Evolutionary conservation across 1,140 invertebrate species (phyloP).

Genomic region (Cyphomyrmex costatus): DNA sequence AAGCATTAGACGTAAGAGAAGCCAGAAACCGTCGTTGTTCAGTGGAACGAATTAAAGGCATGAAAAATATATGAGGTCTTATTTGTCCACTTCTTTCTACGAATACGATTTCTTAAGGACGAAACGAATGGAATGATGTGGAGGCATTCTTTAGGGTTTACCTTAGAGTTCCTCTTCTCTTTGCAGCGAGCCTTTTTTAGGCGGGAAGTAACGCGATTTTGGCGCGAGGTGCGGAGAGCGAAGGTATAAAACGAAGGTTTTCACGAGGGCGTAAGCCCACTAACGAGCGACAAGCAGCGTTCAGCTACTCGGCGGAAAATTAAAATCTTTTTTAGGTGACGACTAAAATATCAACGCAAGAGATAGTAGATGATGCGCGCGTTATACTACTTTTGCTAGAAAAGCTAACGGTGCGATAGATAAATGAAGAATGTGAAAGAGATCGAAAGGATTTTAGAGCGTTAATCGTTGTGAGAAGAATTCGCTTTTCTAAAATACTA

Average conservation of each 20-base stretch:
- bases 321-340: constrained; percentile 51
- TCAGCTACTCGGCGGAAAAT: constrained; percentile 53
- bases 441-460: not conserved
- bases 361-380: constrained; percentile 13
- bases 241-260: constrained; percentile 43
- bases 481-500: not conserved
- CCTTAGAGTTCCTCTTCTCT: constrained; percentile 8
- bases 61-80: constrained; percentile 3
- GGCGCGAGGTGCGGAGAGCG: constrained; percentile 6
- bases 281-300: constrained; percentile 55
- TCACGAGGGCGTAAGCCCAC: constrained; percentile 39
- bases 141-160: constrained; percentile 22
- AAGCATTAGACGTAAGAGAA: constrained; percentile 21
- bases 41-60: constrained; percentile 7
- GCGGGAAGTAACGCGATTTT: constrained; percentile 43
- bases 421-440: not conserved
- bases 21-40: not conserved
- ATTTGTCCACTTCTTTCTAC: constrained; percentile 33
- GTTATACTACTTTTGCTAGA: constrained; percentile 16
- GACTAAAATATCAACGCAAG: not conserved
- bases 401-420: not conserved
- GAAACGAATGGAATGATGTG: constrained; percentile 5
- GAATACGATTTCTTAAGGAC: constrained; percentile 20
- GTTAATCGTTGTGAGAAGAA: constrained; percentile 9
- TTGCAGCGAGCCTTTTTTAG: constrained; percentile 16